Percentiles rank a stretch among this genome's conserved stretches.
Conservation (phyloP, 2,113 vertebrate genomes). For the Actinemys pallida region DNA sequence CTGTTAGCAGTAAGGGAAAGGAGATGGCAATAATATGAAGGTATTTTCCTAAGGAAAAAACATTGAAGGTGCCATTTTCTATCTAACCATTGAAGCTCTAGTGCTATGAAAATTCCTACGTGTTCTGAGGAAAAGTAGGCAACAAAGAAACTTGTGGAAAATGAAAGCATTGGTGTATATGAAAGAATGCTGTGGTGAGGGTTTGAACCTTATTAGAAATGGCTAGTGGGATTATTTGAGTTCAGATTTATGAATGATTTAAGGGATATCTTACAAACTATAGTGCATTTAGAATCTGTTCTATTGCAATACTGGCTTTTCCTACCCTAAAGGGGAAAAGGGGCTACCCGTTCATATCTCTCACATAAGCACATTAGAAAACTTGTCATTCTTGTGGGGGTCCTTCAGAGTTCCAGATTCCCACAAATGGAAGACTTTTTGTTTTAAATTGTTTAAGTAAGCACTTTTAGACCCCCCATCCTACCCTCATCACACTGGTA, state of each 20-base stretch:
- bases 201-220: background rate
- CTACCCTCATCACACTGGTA: too few species aligned
- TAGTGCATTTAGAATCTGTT: background rate
- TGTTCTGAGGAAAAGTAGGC: background rate
- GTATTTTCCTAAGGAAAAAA: background rate
- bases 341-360: background rate
- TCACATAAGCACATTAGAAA: background rate
- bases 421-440: background rate
- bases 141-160: background rate
- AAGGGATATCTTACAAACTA: background rate
- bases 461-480: background rate
- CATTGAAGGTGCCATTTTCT: background rate
- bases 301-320: background rate
- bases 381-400: background rate
- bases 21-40: background rate
- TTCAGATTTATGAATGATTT: background rate
- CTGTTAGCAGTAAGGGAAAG: background rate
- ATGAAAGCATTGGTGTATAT: background rate
- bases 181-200: background rate
- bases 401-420: background rate
- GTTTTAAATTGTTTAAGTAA: background rate
- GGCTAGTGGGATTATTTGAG: background rate
- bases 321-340: background rate
- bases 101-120: background rate
- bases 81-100: background rate